phyloP scores from a whole-genome alignment of 2,113 vertebrate genomes.

The Hemibates koningsi region DNA sequence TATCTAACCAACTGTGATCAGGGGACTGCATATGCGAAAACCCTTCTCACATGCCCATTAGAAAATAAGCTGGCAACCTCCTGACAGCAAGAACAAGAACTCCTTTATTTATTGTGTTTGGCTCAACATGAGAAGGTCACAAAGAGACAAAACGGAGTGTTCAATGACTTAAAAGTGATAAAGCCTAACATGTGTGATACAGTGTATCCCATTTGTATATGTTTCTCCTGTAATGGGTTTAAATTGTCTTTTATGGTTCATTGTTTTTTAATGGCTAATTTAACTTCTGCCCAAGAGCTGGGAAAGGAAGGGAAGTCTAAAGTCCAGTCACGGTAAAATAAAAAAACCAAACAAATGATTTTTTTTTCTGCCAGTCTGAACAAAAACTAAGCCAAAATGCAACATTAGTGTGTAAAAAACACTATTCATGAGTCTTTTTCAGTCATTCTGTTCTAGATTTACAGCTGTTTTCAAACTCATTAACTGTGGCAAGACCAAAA shows the following conservation, averaged over 20 bases:
- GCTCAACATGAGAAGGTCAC: background rate
- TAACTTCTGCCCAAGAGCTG: background rate
- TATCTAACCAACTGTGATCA: background rate
- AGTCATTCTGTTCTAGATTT: background rate
- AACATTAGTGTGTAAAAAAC: background rate
- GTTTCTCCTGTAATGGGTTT: background rate
- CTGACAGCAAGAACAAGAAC: background rate
- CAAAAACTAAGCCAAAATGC: background rate
- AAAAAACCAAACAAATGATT: accelerated
- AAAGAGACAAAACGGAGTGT: background rate
- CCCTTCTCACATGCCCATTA: background rate
- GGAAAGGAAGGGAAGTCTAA: background rate
- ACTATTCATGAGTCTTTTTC: background rate
- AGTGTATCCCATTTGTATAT: background rate
- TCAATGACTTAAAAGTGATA: background rate
- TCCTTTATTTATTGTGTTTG: background rate
- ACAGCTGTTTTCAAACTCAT: background rate
- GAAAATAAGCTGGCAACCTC: background rate
- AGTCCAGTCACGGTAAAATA: background rate
- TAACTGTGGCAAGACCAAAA: background rate
- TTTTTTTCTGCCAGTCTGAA: background rate
- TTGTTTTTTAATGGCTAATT: background rate
- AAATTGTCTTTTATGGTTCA: background rate
- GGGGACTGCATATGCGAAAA: background rate
- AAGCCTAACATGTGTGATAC: background rate